Evolutionary conservation across 2,888 invertebrate species (phyloP), one percentile per base, ranked within the genome.

Genomic region (Clanis bilineata): DNA sequence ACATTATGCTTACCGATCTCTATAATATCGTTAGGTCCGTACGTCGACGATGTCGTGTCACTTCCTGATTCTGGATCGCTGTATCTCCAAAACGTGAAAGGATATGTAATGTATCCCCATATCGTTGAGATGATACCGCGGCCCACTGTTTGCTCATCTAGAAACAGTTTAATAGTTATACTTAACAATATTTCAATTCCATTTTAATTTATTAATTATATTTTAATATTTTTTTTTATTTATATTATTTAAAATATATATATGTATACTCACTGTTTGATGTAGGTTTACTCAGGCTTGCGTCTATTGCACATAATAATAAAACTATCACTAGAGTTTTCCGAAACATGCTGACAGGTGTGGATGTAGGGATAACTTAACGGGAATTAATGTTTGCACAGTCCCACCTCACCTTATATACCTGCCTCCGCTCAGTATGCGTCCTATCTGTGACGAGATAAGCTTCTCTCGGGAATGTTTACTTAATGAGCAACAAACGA

Each of bases 61-160:
- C 67, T 73, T 4, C 75, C 65, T 12, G 68, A 59, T 59, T 80
- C 80, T 7, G 66, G 56, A 44, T 76, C 71, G 4, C 64, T 71
- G 2, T 83, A 77, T 64, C 78, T 74, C 87, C 89, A 89, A 90
- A 90, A 91, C 1, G 83, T 72, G 62, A 91, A 89, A 3, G 92
- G 92, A 77, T 90, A 90, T 38, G 83, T 85, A 69, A 93, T 69
- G 92, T 91, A 92, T 56, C 79, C 82, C 93, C 93, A 93, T 70
- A 92, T 32, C 28, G 86, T 85, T 10, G 87, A 84, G 59, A 83
- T 82, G 58, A 89, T 74, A 45, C 91, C 86, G 60, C 86, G 88
- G 44, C 85, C 84, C 69, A 86, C 78, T 59, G 72, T 76, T 76
- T 78, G 44, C 54, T 78, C 76, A 82, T 80, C 91, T 90, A n/a